Base-by-base conservation (phyloP, 2,888 invertebrate species). In the Agrotis ipsilon region DNA sequence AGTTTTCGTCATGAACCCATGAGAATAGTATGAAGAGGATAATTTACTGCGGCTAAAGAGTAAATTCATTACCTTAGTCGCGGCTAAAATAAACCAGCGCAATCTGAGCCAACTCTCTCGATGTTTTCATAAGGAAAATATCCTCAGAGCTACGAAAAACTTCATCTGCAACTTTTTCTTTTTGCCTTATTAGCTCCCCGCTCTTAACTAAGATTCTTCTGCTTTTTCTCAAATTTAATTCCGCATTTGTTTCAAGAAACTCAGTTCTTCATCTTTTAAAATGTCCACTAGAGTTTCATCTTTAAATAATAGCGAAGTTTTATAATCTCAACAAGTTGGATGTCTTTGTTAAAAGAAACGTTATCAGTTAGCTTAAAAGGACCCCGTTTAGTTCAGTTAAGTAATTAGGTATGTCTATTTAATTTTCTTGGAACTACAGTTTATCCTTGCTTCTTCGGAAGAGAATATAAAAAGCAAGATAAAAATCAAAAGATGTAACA, bases 101-200 rank as follows among this genome's bases (percentile, higher is more conserved):
- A 91, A 90, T 89, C 90, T 86, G 87, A 89, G 88, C 87, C 84
- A 86, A 88, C 87, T 91, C 88, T 87, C 88, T 84, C 87, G 88
- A 90, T 91, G 90, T 92, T 92, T 92, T 91, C 89, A 92, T 91
- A 91, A 92, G 90, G 90, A 93, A 93, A 91, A 89, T 93, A 92
- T 92, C 87, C 87, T 88, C 83, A 87, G 39, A 39, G 88, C 87
- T 86, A 89, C 92, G 89, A 89, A 91, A 92, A 93, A 92, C 92
- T 93, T 93, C 87, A 89, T 90, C 88, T 88, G 87, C 84, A 91
- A 92, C 89, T 92, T 94, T 92, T 93, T 89, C 87, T 89, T 91
- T 89, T 86, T 82, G 83, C 85, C 88, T 92, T 93, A 93, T 94
- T 93, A 92, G 90, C 92, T 92, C 90, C 88, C 88, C 89, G 87